These are phyloP conservation scores for Drosophila picticornis DNA, from an alignment of 2,888 invertebrate species.

Conservation along the genomic window DNA sequence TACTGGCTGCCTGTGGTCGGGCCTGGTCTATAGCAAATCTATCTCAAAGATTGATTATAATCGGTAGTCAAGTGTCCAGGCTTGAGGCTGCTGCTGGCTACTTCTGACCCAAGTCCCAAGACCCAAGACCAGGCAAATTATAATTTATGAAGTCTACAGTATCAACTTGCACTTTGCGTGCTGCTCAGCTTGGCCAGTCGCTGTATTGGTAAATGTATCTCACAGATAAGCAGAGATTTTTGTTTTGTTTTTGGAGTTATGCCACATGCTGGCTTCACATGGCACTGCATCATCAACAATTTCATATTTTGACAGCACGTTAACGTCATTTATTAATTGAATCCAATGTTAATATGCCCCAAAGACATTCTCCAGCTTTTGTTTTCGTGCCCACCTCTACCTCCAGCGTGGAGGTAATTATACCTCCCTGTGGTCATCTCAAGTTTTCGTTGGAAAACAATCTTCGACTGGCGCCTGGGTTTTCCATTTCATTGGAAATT, in stretches of 20 bases:
- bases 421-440: slow-evolving; percentile 60
- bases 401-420: slow-evolving; percentile 57
- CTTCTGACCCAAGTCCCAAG: slow-evolving; percentile 60
- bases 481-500: slow-evolving; percentile 75
- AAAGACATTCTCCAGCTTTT: slow-evolving; percentile 50
- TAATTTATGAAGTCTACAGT: slow-evolving; percentile 78
- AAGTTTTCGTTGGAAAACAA: slow-evolving; percentile 47
- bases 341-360: slow-evolving; percentile 60
- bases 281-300: slow-evolving; percentile 72
- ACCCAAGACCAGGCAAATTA: slow-evolving; percentile 67
- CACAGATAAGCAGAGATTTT: slow-evolving; percentile 26
- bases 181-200: slow-evolving; percentile 6
- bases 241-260: slow-evolving; percentile 6
- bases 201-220: slow-evolving; percentile 41
- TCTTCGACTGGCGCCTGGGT: slow-evolving; percentile 57
- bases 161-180: slow-evolving; percentile 70
- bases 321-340: slow-evolving; percentile 83
- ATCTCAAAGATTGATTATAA: slow-evolving; percentile 83
- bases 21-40: slow-evolving; percentile 59
- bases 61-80: slow-evolving; percentile 83
- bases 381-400: slow-evolving; percentile 16
- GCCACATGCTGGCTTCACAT: slow-evolving; percentile 67
- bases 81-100: slow-evolving; percentile 65
- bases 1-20: slow-evolving; percentile 37
- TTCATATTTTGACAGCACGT: slow-evolving; percentile 80